Conservation (phyloP, 2,888 invertebrate genomes). For the Clanis bilineata region DNA sequence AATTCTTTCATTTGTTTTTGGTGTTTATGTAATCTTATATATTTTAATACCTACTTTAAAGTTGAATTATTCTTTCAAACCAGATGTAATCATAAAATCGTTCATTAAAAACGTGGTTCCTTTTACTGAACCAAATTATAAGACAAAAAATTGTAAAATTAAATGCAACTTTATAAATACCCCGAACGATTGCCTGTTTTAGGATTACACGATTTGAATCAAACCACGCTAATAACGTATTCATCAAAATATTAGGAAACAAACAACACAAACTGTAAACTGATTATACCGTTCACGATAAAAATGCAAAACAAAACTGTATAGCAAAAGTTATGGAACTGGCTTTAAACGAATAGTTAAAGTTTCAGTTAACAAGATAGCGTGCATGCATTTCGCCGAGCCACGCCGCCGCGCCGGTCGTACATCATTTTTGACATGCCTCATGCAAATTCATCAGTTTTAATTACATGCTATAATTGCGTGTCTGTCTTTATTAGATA, state of each 20-base stretch:
- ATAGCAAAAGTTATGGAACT: constrained; percentile 1
- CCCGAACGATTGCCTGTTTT: too few relatives aligned
- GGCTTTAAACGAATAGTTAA: constrained; percentile 12
- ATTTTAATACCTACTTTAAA: too few relatives aligned
- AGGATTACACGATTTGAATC: too few relatives aligned
- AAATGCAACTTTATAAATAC: too few relatives aligned
- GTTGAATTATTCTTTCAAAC: too few relatives aligned
- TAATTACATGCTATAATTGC: constrained; percentile 2
- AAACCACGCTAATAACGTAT: too few relatives aligned
- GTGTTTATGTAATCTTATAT: too few relatives aligned
- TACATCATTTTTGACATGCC: constrained; percentile 3
- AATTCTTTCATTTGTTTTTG: too few relatives aligned
- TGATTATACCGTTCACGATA: constrained; percentile 1
- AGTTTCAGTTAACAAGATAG: constrained; percentile 13
- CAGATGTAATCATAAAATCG: too few relatives aligned
- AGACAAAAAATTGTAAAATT: too few relatives aligned
- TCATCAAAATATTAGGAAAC: neutral
- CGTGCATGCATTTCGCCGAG: neutral
- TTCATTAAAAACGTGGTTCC: too few relatives aligned
- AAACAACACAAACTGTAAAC: neutral
- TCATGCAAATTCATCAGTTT: constrained; percentile 1
- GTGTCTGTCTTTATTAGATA: constrained; percentile 1
- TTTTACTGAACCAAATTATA: too few relatives aligned
- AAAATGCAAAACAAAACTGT: neutral
- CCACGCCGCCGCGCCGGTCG: neutral